phyloP scores from a whole-genome alignment of 2,888 invertebrate genomes.

The Hyposoter dolosus region DNA sequence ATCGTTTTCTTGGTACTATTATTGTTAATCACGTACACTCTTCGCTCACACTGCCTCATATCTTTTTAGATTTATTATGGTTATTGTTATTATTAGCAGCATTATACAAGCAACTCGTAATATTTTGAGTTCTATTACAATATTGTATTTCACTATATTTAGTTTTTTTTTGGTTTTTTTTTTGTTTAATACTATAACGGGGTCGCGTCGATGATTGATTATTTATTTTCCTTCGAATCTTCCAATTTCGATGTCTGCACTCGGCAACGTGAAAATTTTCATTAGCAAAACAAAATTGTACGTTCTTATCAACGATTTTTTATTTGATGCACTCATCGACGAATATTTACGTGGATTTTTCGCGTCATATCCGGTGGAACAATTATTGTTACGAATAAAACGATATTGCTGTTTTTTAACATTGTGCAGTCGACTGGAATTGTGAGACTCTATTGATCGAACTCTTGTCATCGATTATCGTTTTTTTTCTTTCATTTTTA shows the following conservation, averaged over 20 bases:
- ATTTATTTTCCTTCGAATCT: slow-evolving; percentile 14
- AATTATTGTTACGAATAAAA: background rate
- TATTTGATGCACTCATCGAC: background rate
- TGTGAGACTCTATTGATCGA: slow-evolving; percentile 1
- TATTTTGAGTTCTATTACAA: background rate
- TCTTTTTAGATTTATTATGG: background rate
- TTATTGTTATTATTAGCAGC: slow-evolving; percentile 19
- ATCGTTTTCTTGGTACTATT: slow-evolving; percentile 12
- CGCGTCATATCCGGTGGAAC: background rate
- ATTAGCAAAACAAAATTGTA: background rate
- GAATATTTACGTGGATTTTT: background rate
- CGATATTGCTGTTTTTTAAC: background rate
- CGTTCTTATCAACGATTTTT: background rate
- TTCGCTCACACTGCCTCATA: slow-evolving; percentile 9
- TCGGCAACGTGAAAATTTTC: slow-evolving; percentile 20
- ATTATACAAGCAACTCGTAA: slow-evolving; percentile 29
- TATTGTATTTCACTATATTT: background rate
- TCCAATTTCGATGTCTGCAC: slow-evolving; percentile 49
- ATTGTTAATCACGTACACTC: slow-evolving; percentile 41
- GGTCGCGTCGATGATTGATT: slow-evolving; percentile 11
- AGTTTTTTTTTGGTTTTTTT: slow-evolving; percentile 12
- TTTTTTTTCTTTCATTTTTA: background rate
- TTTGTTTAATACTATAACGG: slow-evolving; percentile 29
- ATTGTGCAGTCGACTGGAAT: slow-evolving; percentile 10
- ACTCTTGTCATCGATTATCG: slow-evolving; percentile 32